Evolutionary conservation across 2,113 vertebrate genomes (phyloP), one percentile per base, ranked within the genome.

Genomic region (Micronisus gabar): DNA sequence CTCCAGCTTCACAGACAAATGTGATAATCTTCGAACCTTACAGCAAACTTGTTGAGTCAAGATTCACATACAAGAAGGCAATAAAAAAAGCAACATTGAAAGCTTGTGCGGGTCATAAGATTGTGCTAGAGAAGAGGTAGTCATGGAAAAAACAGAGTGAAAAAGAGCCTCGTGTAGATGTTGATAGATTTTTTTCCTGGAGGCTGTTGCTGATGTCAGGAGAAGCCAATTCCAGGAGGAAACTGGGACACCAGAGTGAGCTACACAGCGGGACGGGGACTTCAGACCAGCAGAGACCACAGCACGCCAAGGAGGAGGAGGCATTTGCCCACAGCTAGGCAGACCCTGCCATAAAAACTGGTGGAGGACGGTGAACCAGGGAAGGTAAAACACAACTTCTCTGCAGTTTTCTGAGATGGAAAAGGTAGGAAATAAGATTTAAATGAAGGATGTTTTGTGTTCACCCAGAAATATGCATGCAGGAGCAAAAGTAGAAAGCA

Each of bases 181-280:
- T 30, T 20, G 15, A 18, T 2, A 79, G 59, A 55, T 22, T 36
- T n/a, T 29, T 29, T 53, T 59, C 43, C 65, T 36, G 56, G n/a
- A 76, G 20, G 38, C 43, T 72, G 66, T n/a, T 53, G 52, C 30
- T 61, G 53, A 11, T 48, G 32, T 6, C 52, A 36, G 29, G 26
- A 41, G 8, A 6, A 79, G 30, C n/a, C 40, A 41, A 9, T 52
- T 41, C 52, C 40, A 67, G 80, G 41, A 53, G 26, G n/a, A 55
- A 66, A 27, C 29, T 4, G 23, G 43, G 56, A 34, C 25, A 30
- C 25, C 27, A 13, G 40, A 15, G 27, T 30, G 62, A 50, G 36
- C 36, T 45, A 15, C 3, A 0, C 40, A 32, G 86, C 0, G 1
- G 14, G 34, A 34, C 2, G 0, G 25, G 19, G 20, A 6, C 55